Evolutionary conservation across 2,797 vertebrate genomes (phyloP), one percentile per base, ranked within the genome.

Genomic region (Lemur catta): DNA sequence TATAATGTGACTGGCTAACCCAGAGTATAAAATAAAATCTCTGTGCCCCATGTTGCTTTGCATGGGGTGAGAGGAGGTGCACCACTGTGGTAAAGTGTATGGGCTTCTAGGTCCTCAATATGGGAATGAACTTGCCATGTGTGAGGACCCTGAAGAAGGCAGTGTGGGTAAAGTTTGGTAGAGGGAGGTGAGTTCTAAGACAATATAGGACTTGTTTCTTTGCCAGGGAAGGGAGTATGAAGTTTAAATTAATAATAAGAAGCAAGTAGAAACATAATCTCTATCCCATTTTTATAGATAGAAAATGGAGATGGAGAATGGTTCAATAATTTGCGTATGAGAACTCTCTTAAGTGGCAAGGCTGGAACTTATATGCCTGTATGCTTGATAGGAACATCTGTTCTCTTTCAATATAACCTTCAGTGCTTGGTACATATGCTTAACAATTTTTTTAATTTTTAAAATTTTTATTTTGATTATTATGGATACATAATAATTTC

Each of bases 231-330:
- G 87, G 5, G 11, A 89, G 2, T 82, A 18, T 67, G 33, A 3
- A 63, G 94, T 91, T 75, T 84, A 71, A 79, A 72, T 63, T 63
- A 74, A 50, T 75, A 43, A 22, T 74, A 72, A 88, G 33, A 75
- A 92, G 2, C 10, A 74, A 71, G 14, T 50, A 28, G 22, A 85
- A 7, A 72, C 3, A 11, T 4, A 50, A 14, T 69, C 3, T 79
- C n/a, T 65, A 17, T 1, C 8, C 6, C 22, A 55, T 61, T 78
- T 41, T 22, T 69, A 50, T n/a, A 12, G 28, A 50, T 11, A 81
- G 5, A 75, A 81, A 89, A 86, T 48, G 63, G 52, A 61, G 6
- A 75, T 84, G 33, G 7, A 89, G 5, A 52, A 91, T 74, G 0
- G 4, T 93, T 57, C 18, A 50, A 4, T 48, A 30, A 30, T 88